These are phyloP conservation scores for Tetramorium simillimum DNA, from an alignment of 1,140 invertebrate genomes.

Conservation along the genomic window DNA sequence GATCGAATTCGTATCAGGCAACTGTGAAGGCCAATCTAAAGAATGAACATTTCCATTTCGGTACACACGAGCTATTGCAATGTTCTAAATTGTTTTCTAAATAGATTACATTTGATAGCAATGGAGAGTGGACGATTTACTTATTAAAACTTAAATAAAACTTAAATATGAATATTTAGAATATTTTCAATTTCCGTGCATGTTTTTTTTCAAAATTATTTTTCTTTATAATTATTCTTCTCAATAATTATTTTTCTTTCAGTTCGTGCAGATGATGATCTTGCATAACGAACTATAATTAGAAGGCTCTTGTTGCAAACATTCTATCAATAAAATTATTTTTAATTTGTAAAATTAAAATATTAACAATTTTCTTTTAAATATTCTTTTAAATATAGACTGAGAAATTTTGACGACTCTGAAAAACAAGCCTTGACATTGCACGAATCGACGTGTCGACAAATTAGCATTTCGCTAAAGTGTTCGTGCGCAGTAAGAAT, in stretches of 20 bases:
- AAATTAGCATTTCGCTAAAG: constrained; percentile 6
- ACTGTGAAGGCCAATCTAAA: background rate
- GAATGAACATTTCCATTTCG: background rate
- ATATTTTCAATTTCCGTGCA: background rate
- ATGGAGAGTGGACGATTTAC: constrained; percentile 1
- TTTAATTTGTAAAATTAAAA: background rate
- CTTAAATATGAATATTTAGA: background rate
- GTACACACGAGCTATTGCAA: background rate
- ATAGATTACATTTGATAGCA: background rate
- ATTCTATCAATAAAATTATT: background rate
- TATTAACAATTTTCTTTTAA: background rate
- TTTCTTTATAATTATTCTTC: constrained; percentile 9
- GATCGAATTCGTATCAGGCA: background rate
- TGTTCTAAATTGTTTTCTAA: background rate
- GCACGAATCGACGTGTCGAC: background rate
- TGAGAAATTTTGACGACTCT: background rate
- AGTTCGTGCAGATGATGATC: background rate
- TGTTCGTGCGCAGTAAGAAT: background rate
- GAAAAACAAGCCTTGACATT: background rate
- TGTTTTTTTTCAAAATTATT: background rate
- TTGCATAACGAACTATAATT: background rate
- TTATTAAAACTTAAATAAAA: background rate
- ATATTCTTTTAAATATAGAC: background rate
- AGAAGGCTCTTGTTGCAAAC: background rate
- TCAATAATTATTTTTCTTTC: constrained; percentile 7